Conservation (phyloP, 1,140 invertebrate genomes). For the Solen grandis region DNA sequence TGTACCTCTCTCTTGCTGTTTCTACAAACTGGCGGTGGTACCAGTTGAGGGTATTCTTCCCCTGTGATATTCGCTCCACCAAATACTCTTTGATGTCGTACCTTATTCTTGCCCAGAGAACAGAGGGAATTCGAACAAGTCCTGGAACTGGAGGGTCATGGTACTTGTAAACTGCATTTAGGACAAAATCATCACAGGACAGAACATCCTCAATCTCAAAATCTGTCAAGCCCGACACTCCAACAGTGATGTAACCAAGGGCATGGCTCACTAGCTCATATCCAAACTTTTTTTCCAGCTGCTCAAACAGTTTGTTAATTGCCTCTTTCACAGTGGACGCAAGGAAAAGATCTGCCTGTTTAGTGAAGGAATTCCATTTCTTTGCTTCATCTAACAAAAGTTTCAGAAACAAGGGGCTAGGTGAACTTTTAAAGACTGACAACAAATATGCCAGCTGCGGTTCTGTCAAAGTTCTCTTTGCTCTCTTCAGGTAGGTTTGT, state of each 20-base stretch:
- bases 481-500: slow-evolving; percentile 63
- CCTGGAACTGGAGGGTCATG: slow-evolving; percentile 77
- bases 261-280: slow-evolving; percentile 83
- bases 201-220: slow-evolving; percentile 79
- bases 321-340: slow-evolving; percentile 64
- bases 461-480: slow-evolving; percentile 64
- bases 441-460: slow-evolving; percentile 65
- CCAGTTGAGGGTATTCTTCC: slow-evolving; percentile 90
- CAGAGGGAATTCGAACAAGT: slow-evolving; percentile 75
- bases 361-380: slow-evolving; percentile 69
- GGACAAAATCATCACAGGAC: slow-evolving; percentile 77
- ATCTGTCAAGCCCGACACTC: slow-evolving; percentile 75
- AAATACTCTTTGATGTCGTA: slow-evolving; percentile 87
- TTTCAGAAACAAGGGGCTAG: slow-evolving; percentile 75
- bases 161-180: slow-evolving; percentile 77
- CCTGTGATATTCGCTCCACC: slow-evolving; percentile 84
- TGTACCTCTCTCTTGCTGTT: slow-evolving; percentile 94
- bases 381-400: slow-evolving; percentile 72
- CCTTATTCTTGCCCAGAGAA: slow-evolving; percentile 87
- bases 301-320: slow-evolving; percentile 72
- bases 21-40: slow-evolving; percentile 93
- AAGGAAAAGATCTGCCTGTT: slow-evolving; percentile 49
- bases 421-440: slow-evolving; percentile 58
- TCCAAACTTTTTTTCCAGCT: slow-evolving; percentile 76
- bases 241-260: slow-evolving; percentile 86